Base-by-base conservation (phyloP, 2,113 vertebrate genomes). In the Sceloporus undulatus region DNA sequence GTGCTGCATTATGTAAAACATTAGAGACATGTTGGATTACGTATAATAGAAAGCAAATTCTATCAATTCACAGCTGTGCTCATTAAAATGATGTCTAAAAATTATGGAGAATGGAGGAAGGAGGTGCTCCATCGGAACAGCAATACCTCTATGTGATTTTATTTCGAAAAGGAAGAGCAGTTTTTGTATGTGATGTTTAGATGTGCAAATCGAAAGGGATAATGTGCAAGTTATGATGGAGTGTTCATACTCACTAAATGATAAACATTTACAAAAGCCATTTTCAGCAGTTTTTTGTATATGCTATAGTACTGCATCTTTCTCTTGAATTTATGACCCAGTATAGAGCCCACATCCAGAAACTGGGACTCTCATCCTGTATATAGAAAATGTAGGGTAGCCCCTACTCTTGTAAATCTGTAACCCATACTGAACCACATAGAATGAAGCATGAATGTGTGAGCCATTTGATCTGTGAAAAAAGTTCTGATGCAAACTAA, bases 31-130 rank as follows among this genome's bases (percentile, higher is more conserved):
- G 88, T 89, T 93, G 89, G 86, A 85, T 88, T 93, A 93, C 90
- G 79, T 80, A 80, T 66, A 90, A 62, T 87, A 80, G 56, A 87
- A 91, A 80, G 81, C 81, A 3, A 54, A 86, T 92, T 91, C 62
- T 90, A 59, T 87, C 76, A 92, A 88, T 79, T 85, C 73, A 84
- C 79, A 62, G 29, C 68, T 92, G 34, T 92, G 7, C 80, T 92
- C 82, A 90, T 90, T 91, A 95, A 85, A 93, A 91, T 85, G 34
- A 92, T 85, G 85, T 92, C 87, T 92, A 89, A 93, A 18, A 94
- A 90, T 88, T 86, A 84, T n/a, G 59, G 38, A 86, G 25, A 92
- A 65, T 65, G 48, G 73, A 87, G 78, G 85, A 68, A 18, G 87
- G 93, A 91, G 0, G 38, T 90, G 87, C 87, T 90, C 27, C 27